phyloP scores from a whole-genome alignment of 2,113 vertebrate species.

The Calyptomena viridis region DNA sequence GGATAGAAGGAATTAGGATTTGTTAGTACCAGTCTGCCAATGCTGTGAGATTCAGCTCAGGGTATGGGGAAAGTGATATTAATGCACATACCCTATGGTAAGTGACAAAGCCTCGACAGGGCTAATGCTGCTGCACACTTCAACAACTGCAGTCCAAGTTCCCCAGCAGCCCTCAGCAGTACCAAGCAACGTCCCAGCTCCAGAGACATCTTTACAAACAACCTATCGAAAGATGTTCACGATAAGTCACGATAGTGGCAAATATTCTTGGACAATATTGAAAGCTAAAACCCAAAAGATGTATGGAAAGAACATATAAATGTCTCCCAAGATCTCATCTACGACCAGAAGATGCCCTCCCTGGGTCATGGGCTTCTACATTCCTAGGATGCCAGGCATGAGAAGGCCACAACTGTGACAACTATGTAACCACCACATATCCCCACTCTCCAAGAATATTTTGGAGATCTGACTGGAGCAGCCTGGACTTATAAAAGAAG shows the following conservation, averaged over 20 bases:
- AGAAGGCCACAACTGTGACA: background rate
- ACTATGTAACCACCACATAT: background rate
- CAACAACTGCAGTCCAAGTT: background rate
- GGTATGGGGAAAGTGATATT: background rate
- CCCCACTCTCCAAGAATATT: background rate
- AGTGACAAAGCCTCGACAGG: background rate
- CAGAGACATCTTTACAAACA: background rate
- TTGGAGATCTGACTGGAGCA: background rate
- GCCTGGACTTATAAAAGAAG: background rate
- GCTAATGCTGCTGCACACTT: background rate
- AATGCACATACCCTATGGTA: background rate
- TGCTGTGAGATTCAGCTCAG: background rate
- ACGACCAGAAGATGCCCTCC: background rate
- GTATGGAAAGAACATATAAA: background rate
- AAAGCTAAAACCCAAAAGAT: background rate
- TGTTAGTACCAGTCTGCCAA: background rate
- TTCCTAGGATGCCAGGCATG: slow-evolving; percentile 29
- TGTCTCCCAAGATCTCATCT: slow-evolving; percentile 8
- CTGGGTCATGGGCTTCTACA: slow-evolving; percentile 4
- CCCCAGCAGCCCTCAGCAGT: background rate
- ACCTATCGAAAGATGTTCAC: background rate
- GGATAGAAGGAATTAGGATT: background rate
- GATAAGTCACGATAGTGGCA: background rate
- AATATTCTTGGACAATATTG: background rate
- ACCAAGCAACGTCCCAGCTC: background rate